These are phyloP conservation scores for Sarotherodon lohbergeri DNA, from an alignment of 2,113 vertebrate species.

Conservation along the genomic window DNA sequence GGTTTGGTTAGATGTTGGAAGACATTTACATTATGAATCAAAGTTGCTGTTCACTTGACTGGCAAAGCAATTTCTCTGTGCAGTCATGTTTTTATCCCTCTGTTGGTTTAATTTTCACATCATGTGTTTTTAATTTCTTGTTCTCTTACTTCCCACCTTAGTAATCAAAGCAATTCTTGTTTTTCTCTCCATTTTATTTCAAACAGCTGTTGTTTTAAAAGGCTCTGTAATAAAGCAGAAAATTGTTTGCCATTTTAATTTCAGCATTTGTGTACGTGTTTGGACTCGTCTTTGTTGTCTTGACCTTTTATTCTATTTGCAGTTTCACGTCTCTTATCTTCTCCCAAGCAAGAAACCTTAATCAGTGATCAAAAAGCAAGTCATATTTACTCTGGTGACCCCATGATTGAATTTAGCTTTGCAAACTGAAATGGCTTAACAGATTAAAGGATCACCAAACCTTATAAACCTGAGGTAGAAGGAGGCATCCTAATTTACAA, in stretches of 20 bases:
- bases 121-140: not conserved
- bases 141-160: not conserved
- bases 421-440: constrained; percentile 6
- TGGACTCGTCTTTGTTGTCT: not conserved
- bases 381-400: constrained; percentile 5
- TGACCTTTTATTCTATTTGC: constrained; percentile 17
- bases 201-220: not conserved
- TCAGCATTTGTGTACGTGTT: not conserved
- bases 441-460: constrained; percentile 4
- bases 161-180: not conserved
- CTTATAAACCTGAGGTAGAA: not conserved
- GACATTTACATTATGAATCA: not conserved
- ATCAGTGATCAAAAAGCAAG: constrained; percentile 9
- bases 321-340: not conserved
- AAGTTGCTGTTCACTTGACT: not conserved
- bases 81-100: not conserved
- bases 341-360: not conserved
- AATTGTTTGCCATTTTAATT: not conserved
- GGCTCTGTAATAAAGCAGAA: not conserved
- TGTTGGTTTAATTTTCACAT: not conserved
- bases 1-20: not conserved
- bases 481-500: not conserved
- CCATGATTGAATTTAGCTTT: constrained; percentile 21
- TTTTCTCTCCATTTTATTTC: not conserved
- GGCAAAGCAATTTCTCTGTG: not conserved